Evolutionary conservation across 2,113 vertebrate species (phyloP).

Genomic region (Mus pahari): DNA sequence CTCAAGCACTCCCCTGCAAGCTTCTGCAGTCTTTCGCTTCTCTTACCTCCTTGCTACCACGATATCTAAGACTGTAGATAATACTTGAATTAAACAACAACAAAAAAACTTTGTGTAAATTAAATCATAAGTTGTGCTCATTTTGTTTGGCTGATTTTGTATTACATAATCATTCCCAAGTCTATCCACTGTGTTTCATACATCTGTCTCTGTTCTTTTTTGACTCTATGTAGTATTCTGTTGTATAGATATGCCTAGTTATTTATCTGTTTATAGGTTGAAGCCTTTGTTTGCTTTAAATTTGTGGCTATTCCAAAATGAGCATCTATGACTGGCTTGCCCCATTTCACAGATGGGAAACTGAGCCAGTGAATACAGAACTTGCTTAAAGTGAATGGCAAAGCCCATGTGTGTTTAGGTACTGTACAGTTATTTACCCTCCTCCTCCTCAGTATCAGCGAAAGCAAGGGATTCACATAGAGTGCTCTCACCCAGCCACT

Average conservation of each 20-base stretch:
- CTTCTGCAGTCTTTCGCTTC: background rate
- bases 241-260: accelerated
- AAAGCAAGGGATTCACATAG: background rate
- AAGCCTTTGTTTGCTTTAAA: background rate
- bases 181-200: background rate
- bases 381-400: background rate
- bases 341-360: background rate
- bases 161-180: background rate
- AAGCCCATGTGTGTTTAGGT: background rate
- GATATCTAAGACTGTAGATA: background rate
- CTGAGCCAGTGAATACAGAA: background rate
- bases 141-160: background rate
- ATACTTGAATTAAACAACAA: background rate
- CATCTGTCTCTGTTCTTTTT: background rate
- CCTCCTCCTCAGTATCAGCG: background rate
- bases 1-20: too few relatives aligned
- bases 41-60: background rate
- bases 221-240: background rate
- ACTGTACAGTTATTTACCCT: accelerated
- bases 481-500: too few relatives aligned
- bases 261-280: background rate
- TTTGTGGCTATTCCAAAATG: background rate
- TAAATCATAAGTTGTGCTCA: background rate
- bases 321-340: background rate
- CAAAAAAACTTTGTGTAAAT: background rate